Base-by-base conservation (phyloP, 2,113 vertebrate genomes). In the Phodopus roborovskii region DNA sequence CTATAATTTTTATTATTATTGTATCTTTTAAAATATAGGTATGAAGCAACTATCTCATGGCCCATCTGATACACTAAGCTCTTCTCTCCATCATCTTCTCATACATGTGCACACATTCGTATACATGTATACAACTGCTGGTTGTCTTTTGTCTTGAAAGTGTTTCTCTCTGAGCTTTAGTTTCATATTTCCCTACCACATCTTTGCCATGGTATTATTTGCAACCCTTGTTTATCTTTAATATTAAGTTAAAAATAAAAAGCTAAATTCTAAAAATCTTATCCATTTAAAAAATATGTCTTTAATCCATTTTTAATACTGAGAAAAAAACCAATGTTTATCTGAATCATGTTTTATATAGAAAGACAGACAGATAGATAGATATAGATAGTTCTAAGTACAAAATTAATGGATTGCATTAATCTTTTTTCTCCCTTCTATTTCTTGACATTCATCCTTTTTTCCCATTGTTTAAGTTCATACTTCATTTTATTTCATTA, bases 151-250 rank as follows among this genome's bases (percentile, higher is more conserved):
- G 42, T 89, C 42, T 33, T 82, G 22, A 60, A 92, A 86, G 1
- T 74, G 0, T 30, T 64, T 74, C 39, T 64, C 36, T 82, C 5
- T 19, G 3, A 70, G 53, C 1, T 60, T 78, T 50, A 56, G 30
- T 62, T 96, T 93, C n/a, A 62, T 58, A 50, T 50, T 87, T 75
- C 62, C 8, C 10, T 91, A 71, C 1, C 45, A 84, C 20, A 30
- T 90, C 20, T 94, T 89, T 92, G n/a, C 11, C n/a, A 36, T 22
- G 19, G 10, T 17, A 86, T 71, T 48, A 77, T 92, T 87, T 93
- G 66, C 13, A 66, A 42, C 1, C 5, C 50, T 58, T 71, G n/a
- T 77, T 17, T 83, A 50, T 39, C 6, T 91, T 91, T 82, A 58
- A 16, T 85, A 88, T 88, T 81, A 92, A 68, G 7, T 73, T 3